Conservation (phyloP, 2,888 invertebrate genomes). For the Gnatocerus cornutus region DNA sequence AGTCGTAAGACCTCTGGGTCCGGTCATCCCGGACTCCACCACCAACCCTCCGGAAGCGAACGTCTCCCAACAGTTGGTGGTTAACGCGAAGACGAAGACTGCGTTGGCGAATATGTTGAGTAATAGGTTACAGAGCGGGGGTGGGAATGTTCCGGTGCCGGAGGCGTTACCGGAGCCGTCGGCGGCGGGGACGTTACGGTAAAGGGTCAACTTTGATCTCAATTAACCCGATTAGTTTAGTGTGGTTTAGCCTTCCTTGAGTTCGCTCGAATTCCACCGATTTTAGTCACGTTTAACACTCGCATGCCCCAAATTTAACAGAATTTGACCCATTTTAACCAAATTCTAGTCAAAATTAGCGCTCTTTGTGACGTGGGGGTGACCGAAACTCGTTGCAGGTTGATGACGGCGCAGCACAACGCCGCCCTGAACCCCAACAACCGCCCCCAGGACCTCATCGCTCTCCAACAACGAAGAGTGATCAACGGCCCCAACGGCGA, state of each 20-base stretch:
- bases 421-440: conserved; percentile 74
- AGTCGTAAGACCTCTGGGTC: conserved; percentile 54
- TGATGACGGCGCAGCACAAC: conserved; percentile 90
- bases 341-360: not conserved
- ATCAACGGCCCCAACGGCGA: conserved; percentile 69
- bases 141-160: conserved; percentile 62
- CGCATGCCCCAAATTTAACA: no score
- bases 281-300: no score
- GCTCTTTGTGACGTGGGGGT: no score
- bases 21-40: conserved; percentile 59
- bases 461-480: conserved; percentile 73
- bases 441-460: conserved; percentile 73
- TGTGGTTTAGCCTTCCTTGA: no score
- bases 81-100: conserved; percentile 94
- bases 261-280: no score
- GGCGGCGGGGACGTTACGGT: conserved; percentile 80
- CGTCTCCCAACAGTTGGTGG: conserved; percentile 73
- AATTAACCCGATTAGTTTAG: no score
- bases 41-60: conserved; percentile 47
- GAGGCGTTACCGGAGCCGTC: conserved; percentile 70
- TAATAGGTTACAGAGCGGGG: conserved; percentile 80
- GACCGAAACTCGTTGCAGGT: conserved; percentile 71
- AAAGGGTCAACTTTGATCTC: conserved; percentile 9
- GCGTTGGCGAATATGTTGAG: conserved; percentile 96
- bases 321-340: no score